phyloP scores from a whole-genome alignment of 1,140 invertebrate species.

The Bombus vancouverensis region DNA sequence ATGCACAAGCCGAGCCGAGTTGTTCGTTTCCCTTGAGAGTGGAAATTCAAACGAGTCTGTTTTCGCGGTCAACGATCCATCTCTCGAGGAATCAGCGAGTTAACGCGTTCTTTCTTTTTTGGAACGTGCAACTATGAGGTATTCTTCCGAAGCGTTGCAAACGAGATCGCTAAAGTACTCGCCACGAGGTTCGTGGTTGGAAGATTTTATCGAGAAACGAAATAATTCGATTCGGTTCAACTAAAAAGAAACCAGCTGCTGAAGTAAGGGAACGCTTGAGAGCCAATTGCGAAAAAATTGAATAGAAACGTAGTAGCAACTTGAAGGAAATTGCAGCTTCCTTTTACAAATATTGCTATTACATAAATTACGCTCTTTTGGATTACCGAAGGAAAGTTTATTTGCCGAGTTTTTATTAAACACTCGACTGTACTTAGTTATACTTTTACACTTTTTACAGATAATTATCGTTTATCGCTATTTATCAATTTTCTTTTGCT shows the following conservation, averaged over 20 bases:
- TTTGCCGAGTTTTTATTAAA: too few relatives aligned
- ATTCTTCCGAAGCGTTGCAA: constrained; percentile 1
- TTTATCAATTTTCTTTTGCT: too few relatives aligned
- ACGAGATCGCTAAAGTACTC: neutral
- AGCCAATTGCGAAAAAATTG: neutral
- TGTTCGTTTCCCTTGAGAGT: neutral
- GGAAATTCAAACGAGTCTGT: neutral
- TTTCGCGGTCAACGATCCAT: neutral
- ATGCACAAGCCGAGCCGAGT: neutral
- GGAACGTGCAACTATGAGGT: neutral
- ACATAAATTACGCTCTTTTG: too few relatives aligned
- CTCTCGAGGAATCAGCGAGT: constrained; percentile 6
- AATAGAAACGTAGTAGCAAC: neutral
- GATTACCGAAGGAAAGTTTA: too few relatives aligned
- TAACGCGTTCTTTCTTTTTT: constrained; percentile 9
- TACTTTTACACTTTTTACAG: too few relatives aligned
- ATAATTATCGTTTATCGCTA: too few relatives aligned
- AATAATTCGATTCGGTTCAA: neutral
- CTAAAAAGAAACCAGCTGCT: neutral
- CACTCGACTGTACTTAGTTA: too few relatives aligned
- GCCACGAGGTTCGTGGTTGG: neutral
- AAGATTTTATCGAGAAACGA: neutral
- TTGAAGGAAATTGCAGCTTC: too few relatives aligned
- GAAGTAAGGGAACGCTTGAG: neutral
- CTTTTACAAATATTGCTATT: too few relatives aligned